Evolutionary conservation across 2,113 vertebrate genomes (phyloP), one percentile per base, ranked within the genome.

Genomic region (Toxotes jaculatrix): DNA sequence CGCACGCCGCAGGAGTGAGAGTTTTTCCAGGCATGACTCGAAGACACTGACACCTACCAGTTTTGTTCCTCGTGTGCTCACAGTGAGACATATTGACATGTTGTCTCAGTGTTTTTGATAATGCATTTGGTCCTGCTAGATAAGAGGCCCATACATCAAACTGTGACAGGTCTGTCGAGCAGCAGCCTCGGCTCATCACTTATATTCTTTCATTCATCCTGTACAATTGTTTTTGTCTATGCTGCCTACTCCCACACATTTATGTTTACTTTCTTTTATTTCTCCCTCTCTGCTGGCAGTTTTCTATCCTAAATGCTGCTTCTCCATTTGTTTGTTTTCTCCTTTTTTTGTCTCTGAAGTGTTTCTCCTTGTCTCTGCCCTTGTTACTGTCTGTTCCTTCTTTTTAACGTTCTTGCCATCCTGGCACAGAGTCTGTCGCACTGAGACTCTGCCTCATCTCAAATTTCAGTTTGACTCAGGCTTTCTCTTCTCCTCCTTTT

Each of bases 31-130:
- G 66, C 74, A 43, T 83, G 81, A 83, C 78, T 84, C 51, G 31
- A 45, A 90, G 80, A 88, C 84, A 71, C 62, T 71, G 82, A 79
- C 85, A 83, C 80, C 45, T 40, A 60, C 53, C 64, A 42, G 56
- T 83, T 88, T 85, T 81, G 57, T 80, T 88, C 75, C 76, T 89
- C 77, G 8, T 83, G 74, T 79, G 79, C 70, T 79, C 88, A 72
- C 87, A 74, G 87, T 60, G 43, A 83, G 87, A 92, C 84, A 80
- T 74, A 85, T 79, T 88, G 86, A 86, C 88, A 86, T 53, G 71
- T 84, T 85, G 78, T 88, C 77, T 81, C 79, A 60, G 66, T 80
- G 76, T 90, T 90, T 92, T 82, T 88, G 85, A 87, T 92, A 82
- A 89, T 88, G 87, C 81, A 19, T 87, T 88, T 60, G 85, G 76